phyloP scores from a whole-genome alignment of 2,113 vertebrate genomes.

The Cygnus buccinator region DNA sequence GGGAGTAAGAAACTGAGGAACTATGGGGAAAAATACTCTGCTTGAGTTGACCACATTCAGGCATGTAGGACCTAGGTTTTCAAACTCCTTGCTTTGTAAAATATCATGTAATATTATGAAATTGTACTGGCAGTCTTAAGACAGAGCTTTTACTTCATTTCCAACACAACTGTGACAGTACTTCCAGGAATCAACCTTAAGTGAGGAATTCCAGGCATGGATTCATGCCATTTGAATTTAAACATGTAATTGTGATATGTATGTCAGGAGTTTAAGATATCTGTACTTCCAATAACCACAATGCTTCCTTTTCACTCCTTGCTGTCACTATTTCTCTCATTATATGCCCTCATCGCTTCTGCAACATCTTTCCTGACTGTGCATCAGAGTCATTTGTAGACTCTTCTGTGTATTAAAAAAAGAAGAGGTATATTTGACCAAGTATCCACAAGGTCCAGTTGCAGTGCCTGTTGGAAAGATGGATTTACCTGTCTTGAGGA shows the following conservation, averaged over 20 bases:
- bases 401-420: background rate
- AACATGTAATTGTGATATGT: background rate
- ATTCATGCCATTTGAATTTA: background rate
- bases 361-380: background rate
- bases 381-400: background rate
- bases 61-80: background rate
- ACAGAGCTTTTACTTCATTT: background rate
- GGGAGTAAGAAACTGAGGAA: background rate
- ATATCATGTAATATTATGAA: background rate
- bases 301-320: background rate
- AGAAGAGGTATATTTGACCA: background rate
- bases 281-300: background rate
- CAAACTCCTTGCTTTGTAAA: background rate
- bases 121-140: background rate
- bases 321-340: background rate
- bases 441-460: background rate
- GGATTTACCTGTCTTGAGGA: background rate
- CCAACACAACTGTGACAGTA: background rate
- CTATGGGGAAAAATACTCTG: background rate
- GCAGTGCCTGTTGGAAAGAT: background rate
- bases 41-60: background rate
- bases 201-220: background rate
- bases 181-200: background rate
- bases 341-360: background rate
- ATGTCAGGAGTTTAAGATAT: background rate